Percentiles rank a stretch among this genome's conserved stretches.
Conservation (phyloP, 2,113 vertebrate species). For the Poeciliopsis occidentalis region DNA sequence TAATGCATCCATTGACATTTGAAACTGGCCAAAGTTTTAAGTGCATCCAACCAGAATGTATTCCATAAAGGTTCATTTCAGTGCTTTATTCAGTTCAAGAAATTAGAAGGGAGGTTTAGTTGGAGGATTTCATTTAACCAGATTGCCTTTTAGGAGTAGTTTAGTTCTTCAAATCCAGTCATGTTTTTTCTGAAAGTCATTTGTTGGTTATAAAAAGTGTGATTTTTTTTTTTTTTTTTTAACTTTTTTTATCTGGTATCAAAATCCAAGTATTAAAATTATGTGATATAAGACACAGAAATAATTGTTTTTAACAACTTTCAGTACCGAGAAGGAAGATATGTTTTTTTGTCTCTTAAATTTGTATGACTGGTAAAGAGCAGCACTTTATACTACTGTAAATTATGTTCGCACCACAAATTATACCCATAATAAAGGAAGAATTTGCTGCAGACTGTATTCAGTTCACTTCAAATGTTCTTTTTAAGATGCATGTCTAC, state of each 20-base stretch:
- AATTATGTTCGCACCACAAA: neutral
- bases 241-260: neutral
- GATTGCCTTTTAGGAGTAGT: neutral
- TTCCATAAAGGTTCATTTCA: no score
- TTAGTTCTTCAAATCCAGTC: slow-evolving; percentile 5
- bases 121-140: neutral
- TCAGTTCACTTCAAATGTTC: neutral
- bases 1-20: neutral
- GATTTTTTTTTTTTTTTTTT: no score
- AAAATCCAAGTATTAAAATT: neutral
- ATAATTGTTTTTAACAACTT: no score
- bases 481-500: neutral
- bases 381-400: neutral
- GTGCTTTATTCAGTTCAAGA: no score
- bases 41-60: slow-evolving; percentile 43
- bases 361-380: neutral
- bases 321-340: no score
- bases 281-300: neutral
- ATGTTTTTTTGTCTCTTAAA: no score
- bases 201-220: neutral
- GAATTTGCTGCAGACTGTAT: neutral
- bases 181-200: neutral
- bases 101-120: no score
- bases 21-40: neutral
- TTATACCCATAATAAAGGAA: neutral